Percentiles rank a stretch among this genome's conserved stretches.
These are phyloP conservation scores for Tupiocoris notatus DNA, from an alignment of 2,888 invertebrate species.

Conservation along the genomic window DNA sequence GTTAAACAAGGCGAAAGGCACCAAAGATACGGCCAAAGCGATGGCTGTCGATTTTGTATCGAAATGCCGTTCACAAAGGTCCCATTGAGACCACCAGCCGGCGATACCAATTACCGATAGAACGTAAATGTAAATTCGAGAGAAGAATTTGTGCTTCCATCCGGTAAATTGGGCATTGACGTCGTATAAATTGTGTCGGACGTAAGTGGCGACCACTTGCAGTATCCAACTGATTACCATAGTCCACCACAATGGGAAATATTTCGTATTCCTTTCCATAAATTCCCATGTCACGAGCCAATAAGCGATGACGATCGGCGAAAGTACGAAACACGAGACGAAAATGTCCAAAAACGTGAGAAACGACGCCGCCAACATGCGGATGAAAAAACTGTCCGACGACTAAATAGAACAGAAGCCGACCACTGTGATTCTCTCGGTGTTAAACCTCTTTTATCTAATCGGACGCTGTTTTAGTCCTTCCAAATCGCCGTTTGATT, in stretches of 20 bases:
- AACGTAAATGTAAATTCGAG: neutral
- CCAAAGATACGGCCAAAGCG: neutral
- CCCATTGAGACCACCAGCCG: constrained; percentile 3
- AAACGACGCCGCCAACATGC: neutral
- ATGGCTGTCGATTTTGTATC: neutral
- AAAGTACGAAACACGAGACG: constrained; percentile 56
- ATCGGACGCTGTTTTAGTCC: neutral
- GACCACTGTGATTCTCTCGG: neutral
- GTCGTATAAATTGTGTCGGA: neutral
- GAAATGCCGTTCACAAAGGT: neutral
- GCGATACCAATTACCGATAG: neutral
- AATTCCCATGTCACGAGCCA: constrained; percentile 61
- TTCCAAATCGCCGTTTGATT: neutral
- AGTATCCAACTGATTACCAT: constrained; percentile 58
- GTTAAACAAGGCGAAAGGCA: neutral
- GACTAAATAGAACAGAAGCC: too few species aligned
- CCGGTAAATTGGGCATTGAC: neutral
- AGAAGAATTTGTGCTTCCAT: neutral
- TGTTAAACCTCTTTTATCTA: neutral
- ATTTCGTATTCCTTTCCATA: constrained; percentile 50
- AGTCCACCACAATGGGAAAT: constrained; percentile 56
- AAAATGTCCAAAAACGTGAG: constrained; percentile 54
- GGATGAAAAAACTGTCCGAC: too few species aligned
- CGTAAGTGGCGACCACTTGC: neutral
- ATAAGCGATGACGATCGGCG: constrained; percentile 58